Evolutionary conservation across 2,113 vertebrate genomes (phyloP), one percentile per base, ranked within the genome.

Genomic region (Ciconia maguari): DNA sequence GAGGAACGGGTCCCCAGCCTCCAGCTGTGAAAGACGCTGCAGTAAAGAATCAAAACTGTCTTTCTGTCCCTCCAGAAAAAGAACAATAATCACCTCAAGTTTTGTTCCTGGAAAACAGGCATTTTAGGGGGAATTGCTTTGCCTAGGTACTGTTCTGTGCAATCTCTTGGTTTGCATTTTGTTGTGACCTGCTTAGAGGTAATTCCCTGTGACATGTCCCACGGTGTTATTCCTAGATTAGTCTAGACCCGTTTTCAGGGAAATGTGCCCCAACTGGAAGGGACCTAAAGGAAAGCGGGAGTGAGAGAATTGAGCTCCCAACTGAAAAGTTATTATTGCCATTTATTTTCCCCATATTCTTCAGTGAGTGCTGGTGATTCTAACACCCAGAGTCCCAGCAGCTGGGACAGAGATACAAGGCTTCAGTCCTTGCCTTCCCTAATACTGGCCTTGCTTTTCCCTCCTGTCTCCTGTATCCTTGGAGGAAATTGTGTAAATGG

Each of bases 141-240:
- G 29, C 2, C 0, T 4, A 29, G 15, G 34, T 60, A 36, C 13
- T 60, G 29, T 29, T 76, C 65, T 0, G 3, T 48, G 13, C 16
- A 70, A 84, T 65, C 16, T 64, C 32, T 65, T 71, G 32, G 25
- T 79, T 61, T 64, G 48, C 21, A 41, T 83, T 95, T 87, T 58
- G n/a, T 54, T 75, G 55, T 77, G 66, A 44, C 34, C 26, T 1
- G 2, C 25, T 36, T 21, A 71, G 62, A 41, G 21, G 3, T 32
- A 49, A 86, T 44, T 21, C 41, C 12, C 25, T 74, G 17, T 48
- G 38, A 38, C 51, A 32, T 9, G 16, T 21, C 25, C 69, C 29
- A 16, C 8, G 29, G 16, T 36, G 16, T 71, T 77, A 74, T 27
- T 78, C 55, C 51, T 83, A 66, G 34, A 25, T 84, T 51, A 87